Conservation (phyloP, 2,888 invertebrate species). For the Lordiphosa fenestrarum region DNA sequence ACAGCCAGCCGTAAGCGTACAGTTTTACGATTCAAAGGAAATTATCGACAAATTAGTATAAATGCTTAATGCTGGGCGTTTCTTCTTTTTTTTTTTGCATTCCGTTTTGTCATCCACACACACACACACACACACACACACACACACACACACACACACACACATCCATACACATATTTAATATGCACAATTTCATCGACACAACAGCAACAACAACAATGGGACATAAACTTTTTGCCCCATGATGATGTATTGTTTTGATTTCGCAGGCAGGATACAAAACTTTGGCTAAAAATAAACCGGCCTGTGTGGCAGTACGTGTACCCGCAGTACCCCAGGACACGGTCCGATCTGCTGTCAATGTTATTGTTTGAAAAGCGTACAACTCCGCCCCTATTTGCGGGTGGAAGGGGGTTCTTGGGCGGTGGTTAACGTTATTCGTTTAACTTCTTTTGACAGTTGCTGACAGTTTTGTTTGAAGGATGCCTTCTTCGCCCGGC, state of each 20-base stretch:
- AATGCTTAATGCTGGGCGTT: conserved; percentile 52
- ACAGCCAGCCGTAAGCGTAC: conserved; percentile 18
- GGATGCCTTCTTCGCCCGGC: conserved; percentile 43
- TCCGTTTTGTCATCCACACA: too few relatives aligned
- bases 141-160: too few relatives aligned
- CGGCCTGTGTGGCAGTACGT: conserved; percentile 35
- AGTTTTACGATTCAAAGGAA: conserved; percentile 56
- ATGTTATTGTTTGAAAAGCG: conserved; percentile 25
- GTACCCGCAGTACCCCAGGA: conserved; percentile 16
- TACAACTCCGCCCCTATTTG: conserved; percentile 1
- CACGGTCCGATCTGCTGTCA: conserved; percentile 27
- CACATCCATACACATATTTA: conserved; percentile 37
- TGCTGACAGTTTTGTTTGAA: conserved; percentile 70
- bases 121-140: conserved; percentile 1
- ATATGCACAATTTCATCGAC: conserved; percentile 62
- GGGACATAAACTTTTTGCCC: conserved; percentile 5
- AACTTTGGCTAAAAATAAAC: conserved; percentile 61
- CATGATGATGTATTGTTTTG: conserved; percentile 64
- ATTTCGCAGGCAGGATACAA: conserved; percentile 37
- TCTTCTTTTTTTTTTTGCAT: conserved; percentile 18
- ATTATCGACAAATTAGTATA: conserved; percentile 70
- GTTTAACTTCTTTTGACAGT: conserved; percentile 73
- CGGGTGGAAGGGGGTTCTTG: too few relatives aligned
- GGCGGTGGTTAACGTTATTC: conserved; percentile 34
- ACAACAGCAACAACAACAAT: conserved; percentile 24